phyloP scores from a whole-genome alignment of 53 echinoderm and acorn worm genomes.

The Holothuria scabra region DNA sequence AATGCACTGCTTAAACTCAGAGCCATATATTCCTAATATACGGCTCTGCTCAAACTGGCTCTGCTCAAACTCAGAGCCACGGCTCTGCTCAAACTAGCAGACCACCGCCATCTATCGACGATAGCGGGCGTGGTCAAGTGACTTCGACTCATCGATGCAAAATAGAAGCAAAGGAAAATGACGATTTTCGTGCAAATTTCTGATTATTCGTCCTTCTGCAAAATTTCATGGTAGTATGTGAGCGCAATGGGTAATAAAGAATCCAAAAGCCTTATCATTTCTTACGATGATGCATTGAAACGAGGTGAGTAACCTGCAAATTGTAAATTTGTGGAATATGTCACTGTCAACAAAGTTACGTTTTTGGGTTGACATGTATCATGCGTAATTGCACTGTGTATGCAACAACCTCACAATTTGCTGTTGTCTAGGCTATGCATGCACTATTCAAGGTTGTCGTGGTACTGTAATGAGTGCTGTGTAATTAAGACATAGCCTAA shows the following conservation, averaged over 20 bases:
- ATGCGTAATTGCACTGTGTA: too few species aligned
- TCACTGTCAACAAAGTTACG: neutral
- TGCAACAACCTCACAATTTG: too few species aligned
- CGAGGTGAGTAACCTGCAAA: neutral
- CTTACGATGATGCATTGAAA: conserved; percentile 35
- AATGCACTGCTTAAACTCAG: too few species aligned
- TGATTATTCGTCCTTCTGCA: conserved; percentile 1
- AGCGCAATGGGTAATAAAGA: conserved; percentile 46
- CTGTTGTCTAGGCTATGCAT: too few species aligned
- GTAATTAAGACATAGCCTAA: too few species aligned
- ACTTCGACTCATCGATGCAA: conserved; percentile 16
- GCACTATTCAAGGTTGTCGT: too few species aligned
- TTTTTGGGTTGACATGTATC: too few species aligned
- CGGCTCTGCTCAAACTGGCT: too few species aligned
- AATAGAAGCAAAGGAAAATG: conserved; percentile 1
- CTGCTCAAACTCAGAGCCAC: too few species aligned
- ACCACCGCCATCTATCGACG: conserved; percentile 23
- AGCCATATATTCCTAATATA: too few species aligned
- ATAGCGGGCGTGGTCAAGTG: conserved; percentile 55
- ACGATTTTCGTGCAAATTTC: neutral
- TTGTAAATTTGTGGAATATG: neutral
- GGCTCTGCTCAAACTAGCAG: too few species aligned
- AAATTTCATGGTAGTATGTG: neutral
- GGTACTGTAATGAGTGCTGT: too few species aligned
- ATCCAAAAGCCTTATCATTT: conserved; percentile 34